These are phyloP conservation scores for Dicrostonyx torquatus DNA, from an alignment of 2,797 vertebrate species.

Conservation along the genomic window DNA sequence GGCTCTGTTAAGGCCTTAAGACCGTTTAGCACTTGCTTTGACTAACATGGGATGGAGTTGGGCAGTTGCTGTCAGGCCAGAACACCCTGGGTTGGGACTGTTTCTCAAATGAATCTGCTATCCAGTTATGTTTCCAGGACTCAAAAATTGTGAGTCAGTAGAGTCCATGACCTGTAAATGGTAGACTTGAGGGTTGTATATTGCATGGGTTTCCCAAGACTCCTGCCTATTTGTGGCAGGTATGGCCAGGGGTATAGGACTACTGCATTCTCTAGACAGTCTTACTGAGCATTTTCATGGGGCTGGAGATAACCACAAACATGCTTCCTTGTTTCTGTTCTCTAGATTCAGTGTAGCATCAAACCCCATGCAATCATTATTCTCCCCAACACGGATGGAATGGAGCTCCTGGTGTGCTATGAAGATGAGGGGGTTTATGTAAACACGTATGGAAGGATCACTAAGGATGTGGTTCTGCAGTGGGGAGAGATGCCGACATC, in stretches of 20 bases:
- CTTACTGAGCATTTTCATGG: not conserved
- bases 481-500: slow-evolving; percentile 99
- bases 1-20: not conserved
- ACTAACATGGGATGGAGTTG: slow-evolving; percentile 65
- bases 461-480: slow-evolving; percentile 95
- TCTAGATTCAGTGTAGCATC: slow-evolving; percentile 93
- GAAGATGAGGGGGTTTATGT: slow-evolving; percentile 95
- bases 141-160: not conserved
- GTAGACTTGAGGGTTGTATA: not conserved
- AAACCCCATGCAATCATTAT: slow-evolving; percentile 95
- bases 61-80: slow-evolving; percentile 24
- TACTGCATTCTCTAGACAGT: not conserved
- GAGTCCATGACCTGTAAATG: not conserved
- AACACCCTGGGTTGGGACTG: not conserved
- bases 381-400: slow-evolving; percentile 93
- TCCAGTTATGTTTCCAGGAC: not conserved
- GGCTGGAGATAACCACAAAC: not conserved
- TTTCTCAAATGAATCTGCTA: not conserved
- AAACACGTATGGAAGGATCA: slow-evolving; percentile 94
- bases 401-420: slow-evolving; percentile 94
- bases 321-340: not conserved
- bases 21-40: slow-evolving; percentile 39
- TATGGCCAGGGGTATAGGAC: not conserved
- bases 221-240: not conserved
- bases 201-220: not conserved